Evolutionary conservation across 2,797 vertebrate genomes (phyloP).

Genomic region (Danionella dracula): DNA sequence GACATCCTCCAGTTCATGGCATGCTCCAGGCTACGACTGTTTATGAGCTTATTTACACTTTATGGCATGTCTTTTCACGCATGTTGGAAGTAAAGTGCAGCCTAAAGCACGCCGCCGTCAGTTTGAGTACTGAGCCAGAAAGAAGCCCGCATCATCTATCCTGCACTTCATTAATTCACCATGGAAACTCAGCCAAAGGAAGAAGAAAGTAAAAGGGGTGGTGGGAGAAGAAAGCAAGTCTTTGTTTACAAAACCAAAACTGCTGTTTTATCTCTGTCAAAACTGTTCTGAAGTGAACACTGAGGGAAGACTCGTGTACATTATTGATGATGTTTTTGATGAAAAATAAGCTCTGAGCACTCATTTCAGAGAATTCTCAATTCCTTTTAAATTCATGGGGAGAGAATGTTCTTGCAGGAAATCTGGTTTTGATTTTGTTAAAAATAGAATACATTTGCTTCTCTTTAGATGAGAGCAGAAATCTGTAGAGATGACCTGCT

Average conservation of each 20-base stretch:
- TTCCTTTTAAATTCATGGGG: not conserved
- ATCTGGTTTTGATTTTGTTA: not conserved
- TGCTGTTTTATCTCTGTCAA: slow-evolving; percentile 22
- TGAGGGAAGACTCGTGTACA: slow-evolving; percentile 5
- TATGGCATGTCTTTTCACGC: slow-evolving; percentile 4
- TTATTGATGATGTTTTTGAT: slow-evolving; percentile 35
- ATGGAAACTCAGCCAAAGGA: slow-evolving; percentile 1
- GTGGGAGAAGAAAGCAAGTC: not conserved
- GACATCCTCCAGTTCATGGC: not conserved
- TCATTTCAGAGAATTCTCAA: not conserved
- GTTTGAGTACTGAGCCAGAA: not conserved
- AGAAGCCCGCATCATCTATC: not conserved
- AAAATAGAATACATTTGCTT: not conserved
- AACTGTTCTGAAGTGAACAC: slow-evolving; percentile 14
- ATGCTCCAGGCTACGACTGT: slow-evolving; percentile 2
- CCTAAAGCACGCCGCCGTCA: not conserved
- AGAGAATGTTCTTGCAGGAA: not conserved
- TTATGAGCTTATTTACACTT: slow-evolving; percentile 7
- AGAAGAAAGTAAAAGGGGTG: not conserved
- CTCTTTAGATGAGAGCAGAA: not conserved
- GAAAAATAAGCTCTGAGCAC: slow-evolving; percentile 11
- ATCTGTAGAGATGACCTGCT: not conserved
- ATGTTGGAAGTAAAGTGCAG: slow-evolving; percentile 3
- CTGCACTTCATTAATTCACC: slow-evolving; percentile 19
- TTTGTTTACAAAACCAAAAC: slow-evolving; percentile 30